Percentiles rank a stretch among this genome's conserved stretches.
Evolutionary conservation across 2,888 invertebrate species (phyloP).

Genomic region (Syritta pipiens): DNA sequence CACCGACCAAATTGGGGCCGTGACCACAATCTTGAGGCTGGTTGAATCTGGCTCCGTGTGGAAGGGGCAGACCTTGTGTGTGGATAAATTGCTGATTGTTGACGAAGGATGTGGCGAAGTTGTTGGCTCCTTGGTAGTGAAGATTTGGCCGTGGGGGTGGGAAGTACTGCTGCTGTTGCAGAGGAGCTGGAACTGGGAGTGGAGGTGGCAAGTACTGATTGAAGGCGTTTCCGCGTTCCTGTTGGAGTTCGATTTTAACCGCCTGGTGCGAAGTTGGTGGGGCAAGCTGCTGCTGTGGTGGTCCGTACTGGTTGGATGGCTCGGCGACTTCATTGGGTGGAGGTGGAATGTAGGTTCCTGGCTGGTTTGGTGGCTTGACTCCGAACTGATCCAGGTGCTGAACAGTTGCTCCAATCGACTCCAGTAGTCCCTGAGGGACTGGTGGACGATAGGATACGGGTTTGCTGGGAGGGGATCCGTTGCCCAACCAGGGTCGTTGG

Average conservation of each 20-base stretch:
- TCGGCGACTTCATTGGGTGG: slow-evolving; percentile 81
- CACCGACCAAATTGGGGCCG: slow-evolving; percentile 76
- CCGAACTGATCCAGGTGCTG: slow-evolving; percentile 83
- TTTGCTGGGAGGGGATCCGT: slow-evolving; percentile 76
- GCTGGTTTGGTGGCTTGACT: slow-evolving; percentile 80
- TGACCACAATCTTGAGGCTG: slow-evolving; percentile 77
- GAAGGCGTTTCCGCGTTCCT: slow-evolving; percentile 70
- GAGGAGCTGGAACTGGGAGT: slow-evolving; percentile 48
- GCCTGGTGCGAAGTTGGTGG: slow-evolving; percentile 73
- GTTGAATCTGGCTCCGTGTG: slow-evolving; percentile 74
- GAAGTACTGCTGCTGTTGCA: slow-evolving; percentile 33
- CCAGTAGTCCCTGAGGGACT: slow-evolving; percentile 85
- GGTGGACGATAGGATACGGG: slow-evolving; percentile 88
- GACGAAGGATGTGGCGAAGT: slow-evolving; percentile 29
- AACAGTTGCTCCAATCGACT: slow-evolving; percentile 84
- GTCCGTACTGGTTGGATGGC: slow-evolving; percentile 70
- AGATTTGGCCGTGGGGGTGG: slow-evolving; percentile 32
- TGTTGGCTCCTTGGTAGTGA: slow-evolving; percentile 38
- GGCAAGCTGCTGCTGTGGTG: slow-evolving; percentile 69
- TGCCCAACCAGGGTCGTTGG: slow-evolving; percentile 72
- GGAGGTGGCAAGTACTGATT: slow-evolving; percentile 71
- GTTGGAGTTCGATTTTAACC: slow-evolving; percentile 68
- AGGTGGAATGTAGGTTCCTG: slow-evolving; percentile 83
- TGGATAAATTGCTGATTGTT: slow-evolving; percentile 71
- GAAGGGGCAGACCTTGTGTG: slow-evolving; percentile 73